These are phyloP conservation scores for Periophthalmus modestus DNA, from an alignment of 2,113 vertebrate genomes.

Conservation along the genomic window DNA sequence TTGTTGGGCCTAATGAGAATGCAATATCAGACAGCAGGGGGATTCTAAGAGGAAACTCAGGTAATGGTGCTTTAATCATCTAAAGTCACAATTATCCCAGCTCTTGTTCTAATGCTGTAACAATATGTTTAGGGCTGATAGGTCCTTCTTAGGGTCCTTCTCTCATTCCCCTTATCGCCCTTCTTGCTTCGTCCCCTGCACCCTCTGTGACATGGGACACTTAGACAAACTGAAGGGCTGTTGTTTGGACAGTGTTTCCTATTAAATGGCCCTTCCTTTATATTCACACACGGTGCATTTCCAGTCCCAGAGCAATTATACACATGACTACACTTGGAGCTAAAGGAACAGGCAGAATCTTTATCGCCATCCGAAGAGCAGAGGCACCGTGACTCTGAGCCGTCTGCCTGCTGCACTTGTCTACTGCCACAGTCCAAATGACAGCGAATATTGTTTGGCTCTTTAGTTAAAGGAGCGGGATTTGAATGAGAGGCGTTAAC, in stretches of 20 bases:
- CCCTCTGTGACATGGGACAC: constrained; percentile 65
- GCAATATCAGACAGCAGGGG: background rate
- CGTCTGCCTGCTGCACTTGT: constrained; percentile 51
- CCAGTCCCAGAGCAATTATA: constrained; percentile 76
- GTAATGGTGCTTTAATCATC: background rate
- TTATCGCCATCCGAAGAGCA: constrained; percentile 73
- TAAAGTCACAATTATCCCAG: background rate
- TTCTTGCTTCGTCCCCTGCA: constrained; percentile 42
- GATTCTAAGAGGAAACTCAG: background rate
- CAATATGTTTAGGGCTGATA: constrained; percentile 18
- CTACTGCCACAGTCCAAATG: constrained; percentile 71
- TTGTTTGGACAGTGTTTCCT: constrained; percentile 74
- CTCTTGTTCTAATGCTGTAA: constrained; percentile 1
- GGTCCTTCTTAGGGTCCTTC: constrained; percentile 9
- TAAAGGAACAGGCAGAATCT: constrained; percentile 70
- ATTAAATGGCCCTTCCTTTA: constrained; percentile 70
- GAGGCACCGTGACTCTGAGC: constrained; percentile 56
- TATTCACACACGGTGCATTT: constrained; percentile 78
- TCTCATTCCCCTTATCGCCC: constrained; percentile 25
- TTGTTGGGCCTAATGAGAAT: background rate
- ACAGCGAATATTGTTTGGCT: constrained; percentile 65
- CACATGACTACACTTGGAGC: constrained; percentile 77
- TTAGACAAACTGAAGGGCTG: constrained; percentile 64
- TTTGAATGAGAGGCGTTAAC: constrained; percentile 39
- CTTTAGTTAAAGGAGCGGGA: constrained; percentile 65